Percentiles rank a stretch among this genome's conserved stretches.
Evolutionary conservation across 2,113 vertebrate species (phyloP).

Genomic region (Gymnobelideus leadbeateri): DNA sequence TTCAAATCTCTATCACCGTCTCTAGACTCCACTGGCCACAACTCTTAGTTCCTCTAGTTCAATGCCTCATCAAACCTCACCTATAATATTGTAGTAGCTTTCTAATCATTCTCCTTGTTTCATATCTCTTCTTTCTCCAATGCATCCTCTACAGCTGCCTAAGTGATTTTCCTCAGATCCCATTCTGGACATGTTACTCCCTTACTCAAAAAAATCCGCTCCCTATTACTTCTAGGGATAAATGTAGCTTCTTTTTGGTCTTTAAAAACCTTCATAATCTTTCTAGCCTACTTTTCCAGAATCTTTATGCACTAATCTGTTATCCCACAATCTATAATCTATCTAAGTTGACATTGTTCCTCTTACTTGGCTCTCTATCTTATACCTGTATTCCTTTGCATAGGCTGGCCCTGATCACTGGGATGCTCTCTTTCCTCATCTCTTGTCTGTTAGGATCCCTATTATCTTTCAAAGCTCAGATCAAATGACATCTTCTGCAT

Average conservation of each 20-base stretch:
- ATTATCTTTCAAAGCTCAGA: neutral
- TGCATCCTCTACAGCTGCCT: neutral
- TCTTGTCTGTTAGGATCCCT: neutral
- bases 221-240: neutral
- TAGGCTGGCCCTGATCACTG: neutral
- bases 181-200: neutral
- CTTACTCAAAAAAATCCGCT: neutral
- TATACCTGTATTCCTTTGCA: neutral
- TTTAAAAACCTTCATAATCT: neutral
- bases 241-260: neutral
- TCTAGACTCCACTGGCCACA: neutral
- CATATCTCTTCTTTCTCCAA: neutral
- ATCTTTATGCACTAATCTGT: neutral
- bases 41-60: too few relatives aligned
- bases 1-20: neutral
- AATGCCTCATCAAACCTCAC: neutral
- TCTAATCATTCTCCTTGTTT: neutral
- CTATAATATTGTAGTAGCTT: neutral
- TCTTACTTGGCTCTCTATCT: neutral
- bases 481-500: neutral
- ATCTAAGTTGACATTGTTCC: neutral
- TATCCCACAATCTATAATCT: neutral
- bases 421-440: neutral
- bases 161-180: neutral
- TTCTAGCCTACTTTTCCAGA: neutral